Percentiles rank a stretch among this genome's conserved stretches.
phyloP scores from a whole-genome alignment of 2,888 invertebrate genomes.

The Ophion ellenae region DNA sequence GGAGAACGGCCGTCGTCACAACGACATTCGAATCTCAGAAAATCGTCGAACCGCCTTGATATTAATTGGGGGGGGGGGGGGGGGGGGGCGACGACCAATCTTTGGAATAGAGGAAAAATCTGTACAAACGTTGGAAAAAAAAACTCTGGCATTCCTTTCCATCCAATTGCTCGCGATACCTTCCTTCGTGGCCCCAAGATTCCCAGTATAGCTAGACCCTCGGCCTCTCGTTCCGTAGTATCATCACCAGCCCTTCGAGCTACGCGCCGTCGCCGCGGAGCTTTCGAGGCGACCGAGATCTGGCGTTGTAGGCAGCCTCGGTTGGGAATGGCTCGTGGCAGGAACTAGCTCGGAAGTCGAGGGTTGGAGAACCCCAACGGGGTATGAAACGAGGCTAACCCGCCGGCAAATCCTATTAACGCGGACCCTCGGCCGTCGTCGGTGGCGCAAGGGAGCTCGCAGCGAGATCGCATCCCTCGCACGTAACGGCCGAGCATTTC shows the following conservation, averaged over 20 bases:
- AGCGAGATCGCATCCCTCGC: constrained; percentile 54
- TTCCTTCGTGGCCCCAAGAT: neutral
- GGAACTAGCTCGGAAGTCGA: constrained; percentile 17
- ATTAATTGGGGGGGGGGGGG: no score
- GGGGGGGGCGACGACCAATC: constrained; percentile 31
- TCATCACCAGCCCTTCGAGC: constrained; percentile 5
- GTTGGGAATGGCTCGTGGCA: constrained; percentile 52
- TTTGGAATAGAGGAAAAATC: constrained; percentile 13
- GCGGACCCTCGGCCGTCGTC: constrained; percentile 41
- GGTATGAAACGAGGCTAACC: constrained; percentile 64
- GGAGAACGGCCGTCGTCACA: neutral
- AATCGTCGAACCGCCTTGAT: constrained; percentile 34
- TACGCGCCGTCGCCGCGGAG: neutral
- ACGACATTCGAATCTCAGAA: constrained; percentile 22
- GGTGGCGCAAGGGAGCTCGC: neutral
- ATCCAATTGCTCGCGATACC: constrained; percentile 1
- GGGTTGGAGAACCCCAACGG: constrained; percentile 39
- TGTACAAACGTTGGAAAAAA: neutral
- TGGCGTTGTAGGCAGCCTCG: neutral
- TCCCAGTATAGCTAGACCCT: neutral
- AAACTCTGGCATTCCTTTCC: constrained; percentile 17
- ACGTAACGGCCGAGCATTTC: constrained; percentile 45
- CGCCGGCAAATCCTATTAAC: constrained; percentile 69
- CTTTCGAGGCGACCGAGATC: neutral
- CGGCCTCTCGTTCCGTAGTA: neutral